phyloP scores from a whole-genome alignment of 2,888 invertebrate species.

The Oligia strigilis region DNA sequence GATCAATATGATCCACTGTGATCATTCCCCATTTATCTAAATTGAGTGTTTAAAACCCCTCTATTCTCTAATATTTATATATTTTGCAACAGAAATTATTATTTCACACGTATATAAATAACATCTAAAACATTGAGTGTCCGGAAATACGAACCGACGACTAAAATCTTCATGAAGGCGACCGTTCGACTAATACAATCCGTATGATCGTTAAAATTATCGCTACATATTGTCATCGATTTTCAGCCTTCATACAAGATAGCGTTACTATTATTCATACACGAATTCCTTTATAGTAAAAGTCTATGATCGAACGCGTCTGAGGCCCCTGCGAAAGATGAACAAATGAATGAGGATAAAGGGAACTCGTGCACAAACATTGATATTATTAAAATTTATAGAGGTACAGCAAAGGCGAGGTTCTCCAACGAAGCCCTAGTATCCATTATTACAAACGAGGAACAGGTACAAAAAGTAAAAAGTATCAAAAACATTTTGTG shows the following conservation, averaged over 20 bases:
- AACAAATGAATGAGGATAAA: constrained; percentile 66
- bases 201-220: constrained; percentile 74
- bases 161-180: constrained; percentile 71
- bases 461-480: constrained; percentile 87
- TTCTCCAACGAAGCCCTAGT: constrained; percentile 79
- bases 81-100: constrained; percentile 62
- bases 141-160: constrained; percentile 72
- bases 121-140: constrained; percentile 65
- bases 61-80: constrained; percentile 64
- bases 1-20: constrained; percentile 68
- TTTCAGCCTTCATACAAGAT: constrained; percentile 77
- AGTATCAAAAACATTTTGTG: constrained; percentile 90
- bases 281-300: constrained; percentile 76
- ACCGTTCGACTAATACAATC: constrained; percentile 71
- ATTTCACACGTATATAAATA: constrained; percentile 61
- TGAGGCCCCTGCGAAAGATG: constrained; percentile 60
- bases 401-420: constrained; percentile 82
- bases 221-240: constrained; percentile 83
- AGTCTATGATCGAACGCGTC: constrained; percentile 45
- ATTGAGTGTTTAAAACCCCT: constrained; percentile 59
- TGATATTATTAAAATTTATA: constrained; percentile 71
- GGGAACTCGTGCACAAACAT: constrained; percentile 81
- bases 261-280: constrained; percentile 73
- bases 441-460: constrained; percentile 82
- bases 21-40: constrained; percentile 62